phyloP scores from a whole-genome alignment of 1,140 invertebrate genomes.

The Phocides pigmalion region DNA sequence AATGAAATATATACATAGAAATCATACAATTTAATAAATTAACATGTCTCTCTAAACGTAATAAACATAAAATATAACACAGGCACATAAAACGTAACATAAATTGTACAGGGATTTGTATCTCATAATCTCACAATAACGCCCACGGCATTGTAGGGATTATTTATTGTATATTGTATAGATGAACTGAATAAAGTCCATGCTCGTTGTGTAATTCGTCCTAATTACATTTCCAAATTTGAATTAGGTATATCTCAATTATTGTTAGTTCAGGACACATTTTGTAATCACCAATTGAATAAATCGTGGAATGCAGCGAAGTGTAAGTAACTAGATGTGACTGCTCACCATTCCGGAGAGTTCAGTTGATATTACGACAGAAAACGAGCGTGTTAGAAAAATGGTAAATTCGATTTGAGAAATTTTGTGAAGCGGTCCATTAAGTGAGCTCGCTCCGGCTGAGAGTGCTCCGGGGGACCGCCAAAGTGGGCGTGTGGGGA shows the following conservation, averaged over 20 bases:
- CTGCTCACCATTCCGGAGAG: neutral
- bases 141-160: conserved; percentile 8
- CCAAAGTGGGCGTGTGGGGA: conserved; percentile 19
- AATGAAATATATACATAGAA: too few species aligned
- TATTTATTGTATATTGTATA: conserved; percentile 21
- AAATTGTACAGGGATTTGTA: conserved; percentile 3
- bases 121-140: conserved; percentile 12
- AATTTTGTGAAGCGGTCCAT: conserved; percentile 36
- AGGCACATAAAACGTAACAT: neutral
- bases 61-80: too few species aligned
- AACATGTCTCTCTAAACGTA: too few species aligned
- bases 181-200: conserved; percentile 21
- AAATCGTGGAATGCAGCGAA: neutral
- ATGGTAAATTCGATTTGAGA: conserved; percentile 32
- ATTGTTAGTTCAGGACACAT: too few species aligned
- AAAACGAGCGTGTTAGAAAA: conserved; percentile 43
- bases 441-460: conserved; percentile 28
- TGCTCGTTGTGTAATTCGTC: neutral
- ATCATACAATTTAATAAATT: too few species aligned
- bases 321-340: neutral
- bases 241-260: neutral
- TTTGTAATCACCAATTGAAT: too few species aligned
- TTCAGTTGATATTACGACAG: conserved; percentile 6
- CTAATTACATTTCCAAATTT: neutral
- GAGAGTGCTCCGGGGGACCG: conserved; percentile 18